phyloP scores from a whole-genome alignment of 1,140 invertebrate species.

The Brevipalpus yothersi region DNA sequence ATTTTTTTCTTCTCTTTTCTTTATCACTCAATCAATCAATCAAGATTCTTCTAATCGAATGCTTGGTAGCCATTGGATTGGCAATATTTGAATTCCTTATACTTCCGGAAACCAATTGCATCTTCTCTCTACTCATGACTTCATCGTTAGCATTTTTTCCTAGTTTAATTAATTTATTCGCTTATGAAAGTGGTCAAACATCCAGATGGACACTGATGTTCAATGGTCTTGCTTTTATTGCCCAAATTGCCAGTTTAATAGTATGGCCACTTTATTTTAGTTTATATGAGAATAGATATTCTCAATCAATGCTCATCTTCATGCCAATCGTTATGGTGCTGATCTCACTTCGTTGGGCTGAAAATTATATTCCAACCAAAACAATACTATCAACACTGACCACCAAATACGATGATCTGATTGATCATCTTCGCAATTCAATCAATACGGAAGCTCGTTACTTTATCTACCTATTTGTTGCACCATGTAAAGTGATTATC shows the following conservation, averaged over 20 bases:
- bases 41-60: slow-evolving; percentile 19
- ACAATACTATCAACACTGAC: slow-evolving; percentile 32
- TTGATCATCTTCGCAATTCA: slow-evolving; percentile 35
- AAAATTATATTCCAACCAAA: slow-evolving; percentile 56
- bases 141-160: slow-evolving; percentile 20
- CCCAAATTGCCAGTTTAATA: slow-evolving; percentile 54
- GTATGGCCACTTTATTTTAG: slow-evolving; percentile 38
- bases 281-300: slow-evolving; percentile 2
- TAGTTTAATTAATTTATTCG: slow-evolving; percentile 15
- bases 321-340: slow-evolving; percentile 48
- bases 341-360: slow-evolving; percentile 83
- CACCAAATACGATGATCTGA: slow-evolving; percentile 47
- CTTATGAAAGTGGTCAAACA: slow-evolving; percentile 10
- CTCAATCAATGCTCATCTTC: slow-evolving; percentile 12
- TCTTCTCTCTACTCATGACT: slow-evolving; percentile 19
- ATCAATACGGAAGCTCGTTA: slow-evolving; percentile 35
- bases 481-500: slow-evolving; percentile 18
- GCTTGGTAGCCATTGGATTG: slow-evolving; percentile 21
- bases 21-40: not conserved
- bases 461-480: slow-evolving; percentile 22
- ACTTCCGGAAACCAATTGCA: slow-evolving; percentile 21
- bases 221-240: slow-evolving; percentile 17
- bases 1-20: not conserved
- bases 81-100: slow-evolving; percentile 21
- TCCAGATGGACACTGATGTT: slow-evolving; percentile 12